Conservation (phyloP, 2,113 vertebrate genomes). For the Heptranchias perlo region DNA sequence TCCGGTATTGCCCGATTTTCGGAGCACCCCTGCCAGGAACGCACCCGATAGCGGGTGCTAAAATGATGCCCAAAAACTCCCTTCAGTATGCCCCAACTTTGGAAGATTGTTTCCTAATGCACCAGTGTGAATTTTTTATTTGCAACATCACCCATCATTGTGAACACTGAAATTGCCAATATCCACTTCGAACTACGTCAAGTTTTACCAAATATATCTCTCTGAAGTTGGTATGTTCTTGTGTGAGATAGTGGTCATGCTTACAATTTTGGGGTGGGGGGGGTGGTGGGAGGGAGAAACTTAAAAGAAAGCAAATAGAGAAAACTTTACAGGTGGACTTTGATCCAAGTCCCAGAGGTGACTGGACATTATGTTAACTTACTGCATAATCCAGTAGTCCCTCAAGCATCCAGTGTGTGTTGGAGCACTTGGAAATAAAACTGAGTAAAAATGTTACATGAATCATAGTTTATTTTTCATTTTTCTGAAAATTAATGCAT, state of each 20-base stretch:
- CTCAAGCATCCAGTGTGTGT: background rate
- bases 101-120: background rate
- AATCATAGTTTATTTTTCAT: background rate
- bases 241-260: background rate
- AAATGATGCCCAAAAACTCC: too few relatives aligned
- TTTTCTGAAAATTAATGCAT: background rate
- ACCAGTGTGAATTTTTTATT: background rate
- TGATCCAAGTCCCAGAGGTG: background rate
- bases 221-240: background rate
- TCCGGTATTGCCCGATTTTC: too few relatives aligned
- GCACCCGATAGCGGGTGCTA: too few relatives aligned
- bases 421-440: background rate
- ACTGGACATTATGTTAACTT: background rate
- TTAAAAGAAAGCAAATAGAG: background rate
- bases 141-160: background rate
- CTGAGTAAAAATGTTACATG: background rate
- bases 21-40: too few relatives aligned
- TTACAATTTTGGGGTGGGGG: background rate
- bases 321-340: background rate
- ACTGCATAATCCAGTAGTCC: background rate
- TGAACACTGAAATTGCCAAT: background rate
- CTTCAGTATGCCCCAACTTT: background rate
- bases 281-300: background rate
- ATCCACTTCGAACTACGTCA: background rate
- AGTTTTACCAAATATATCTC: background rate